phyloP scores from a whole-genome alignment of 2,113 vertebrate species.

The Brachyhypopomus occidentalis region DNA sequence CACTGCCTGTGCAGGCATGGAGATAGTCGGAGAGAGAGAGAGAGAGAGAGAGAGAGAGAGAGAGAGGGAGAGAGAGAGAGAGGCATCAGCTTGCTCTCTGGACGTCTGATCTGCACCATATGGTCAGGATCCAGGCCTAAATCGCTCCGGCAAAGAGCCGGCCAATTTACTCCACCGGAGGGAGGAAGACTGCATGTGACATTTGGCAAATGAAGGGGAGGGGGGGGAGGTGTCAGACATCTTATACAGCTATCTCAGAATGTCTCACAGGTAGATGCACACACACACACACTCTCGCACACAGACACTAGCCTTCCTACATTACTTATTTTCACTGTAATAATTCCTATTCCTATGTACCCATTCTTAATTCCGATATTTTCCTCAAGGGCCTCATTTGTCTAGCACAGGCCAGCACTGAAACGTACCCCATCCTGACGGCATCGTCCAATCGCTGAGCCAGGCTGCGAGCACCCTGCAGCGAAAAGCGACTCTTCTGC shows the following conservation, averaged over 20 bases:
- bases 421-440: too few species aligned
- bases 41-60: constrained; percentile 51
- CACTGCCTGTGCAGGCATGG: constrained; percentile 53
- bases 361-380: background rate
- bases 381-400: background rate
- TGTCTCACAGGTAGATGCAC: constrained; percentile 18
- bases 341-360: too few species aligned
- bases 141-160: constrained; percentile 60
- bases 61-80: constrained; percentile 54
- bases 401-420: too few species aligned
- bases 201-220: constrained; percentile 57
- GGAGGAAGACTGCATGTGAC: constrained; percentile 68
- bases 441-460: too few species aligned
- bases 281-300: background rate
- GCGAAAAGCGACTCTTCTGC: constrained; percentile 5
- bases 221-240: constrained; percentile 50
- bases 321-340: background rate
- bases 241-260: constrained; percentile 65
- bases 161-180: constrained; percentile 71
- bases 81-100: constrained; percentile 54
- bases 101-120: constrained; percentile 61
- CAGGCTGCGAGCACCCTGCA: too few species aligned
- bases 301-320: background rate
- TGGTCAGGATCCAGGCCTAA: constrained; percentile 61
- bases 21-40: constrained; percentile 35